A percentile compares a stretch with the other conserved stretches of the same genome.
phyloP scores from a whole-genome alignment of 2,797 vertebrate species.

The Hephaestus fuliginosus region DNA sequence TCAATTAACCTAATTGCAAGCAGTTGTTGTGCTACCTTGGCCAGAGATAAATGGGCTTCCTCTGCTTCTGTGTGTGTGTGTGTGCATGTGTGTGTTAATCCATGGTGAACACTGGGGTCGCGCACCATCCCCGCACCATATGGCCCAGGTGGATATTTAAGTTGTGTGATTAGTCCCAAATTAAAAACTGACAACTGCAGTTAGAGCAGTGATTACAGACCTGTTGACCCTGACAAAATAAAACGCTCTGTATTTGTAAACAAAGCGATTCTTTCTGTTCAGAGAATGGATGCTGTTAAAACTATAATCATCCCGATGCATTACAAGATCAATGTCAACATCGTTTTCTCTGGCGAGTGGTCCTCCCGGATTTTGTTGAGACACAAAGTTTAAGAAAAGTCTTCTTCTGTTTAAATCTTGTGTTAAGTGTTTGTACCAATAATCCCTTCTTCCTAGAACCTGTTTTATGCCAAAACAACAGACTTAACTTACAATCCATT shows the following conservation, averaged over 20 bases:
- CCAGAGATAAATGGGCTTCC: constrained; percentile 63
- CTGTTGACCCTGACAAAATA: constrained; percentile 17
- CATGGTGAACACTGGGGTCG: constrained; percentile 27
- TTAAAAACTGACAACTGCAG: constrained; percentile 63
- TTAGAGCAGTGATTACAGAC: constrained; percentile 49
- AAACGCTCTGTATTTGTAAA: constrained; percentile 36
- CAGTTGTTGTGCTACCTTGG: constrained; percentile 57
- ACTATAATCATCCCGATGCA: constrained; percentile 3
- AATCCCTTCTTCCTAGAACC: not conserved
- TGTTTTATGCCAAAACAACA: not conserved
- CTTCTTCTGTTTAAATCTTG: not conserved
- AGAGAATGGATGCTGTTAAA: not conserved
- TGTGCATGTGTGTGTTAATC: constrained; percentile 59
- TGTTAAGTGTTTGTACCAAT: not conserved
- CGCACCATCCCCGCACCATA: constrained; percentile 67
- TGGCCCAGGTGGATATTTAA: constrained; percentile 72
- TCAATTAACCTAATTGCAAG: constrained; percentile 80
- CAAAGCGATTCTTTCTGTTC: constrained; percentile 6
- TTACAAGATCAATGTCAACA: constrained; percentile 20
- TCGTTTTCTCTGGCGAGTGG: not conserved
- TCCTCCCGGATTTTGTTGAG: not conserved
- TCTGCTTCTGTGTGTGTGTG: constrained; percentile 13
- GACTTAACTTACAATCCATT: not conserved
- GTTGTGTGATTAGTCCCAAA: constrained; percentile 66
- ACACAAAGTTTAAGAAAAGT: constrained; percentile 1